These are phyloP conservation scores for Tyria jacobaeae DNA, from an alignment of 2,888 invertebrate species.

Conservation along the genomic window DNA sequence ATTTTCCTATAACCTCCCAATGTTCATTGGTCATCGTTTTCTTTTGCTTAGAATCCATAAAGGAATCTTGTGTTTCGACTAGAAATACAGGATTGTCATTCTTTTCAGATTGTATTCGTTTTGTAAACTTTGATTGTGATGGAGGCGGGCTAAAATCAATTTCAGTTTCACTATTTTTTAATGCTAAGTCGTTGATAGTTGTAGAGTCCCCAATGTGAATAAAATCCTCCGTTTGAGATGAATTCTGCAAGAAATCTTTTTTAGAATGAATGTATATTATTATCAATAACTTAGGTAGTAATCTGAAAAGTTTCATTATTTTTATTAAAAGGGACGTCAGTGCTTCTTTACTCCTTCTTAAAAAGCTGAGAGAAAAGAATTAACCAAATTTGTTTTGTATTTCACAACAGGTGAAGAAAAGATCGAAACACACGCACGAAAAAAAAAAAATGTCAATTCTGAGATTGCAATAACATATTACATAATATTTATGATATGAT, in stretches of 20 bases:
- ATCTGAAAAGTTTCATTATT: too few relatives aligned
- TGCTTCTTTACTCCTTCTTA: too few relatives aligned
- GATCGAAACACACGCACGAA: too few relatives aligned
- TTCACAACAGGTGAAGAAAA: too few relatives aligned
- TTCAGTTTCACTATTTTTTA: slow-evolving; percentile 17
- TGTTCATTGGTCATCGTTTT: slow-evolving; percentile 10
- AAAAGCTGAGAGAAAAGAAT: too few relatives aligned
- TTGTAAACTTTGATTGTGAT: slow-evolving; percentile 3
- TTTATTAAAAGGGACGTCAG: too few relatives aligned
- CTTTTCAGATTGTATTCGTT: slow-evolving; percentile 4
- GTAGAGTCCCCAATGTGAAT: not conserved
- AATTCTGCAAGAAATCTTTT: not conserved
- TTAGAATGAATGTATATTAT: not conserved
- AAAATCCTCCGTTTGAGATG: slow-evolving; percentile 1
- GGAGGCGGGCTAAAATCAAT: not conserved
- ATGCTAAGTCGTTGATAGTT: not conserved
- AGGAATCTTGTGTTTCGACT: not conserved
- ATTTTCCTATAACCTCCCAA: slow-evolving; percentile 22
- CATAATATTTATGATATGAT: too few relatives aligned
- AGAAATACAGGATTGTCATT: not conserved
- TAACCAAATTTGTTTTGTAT: too few relatives aligned
- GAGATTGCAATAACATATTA: too few relatives aligned
- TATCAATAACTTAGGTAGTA: too few relatives aligned
- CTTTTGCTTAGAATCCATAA: not conserved
- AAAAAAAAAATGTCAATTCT: too few relatives aligned